Base-by-base conservation (phyloP, 2,797 vertebrate species). In the Coranthus polyacanthus region DNA sequence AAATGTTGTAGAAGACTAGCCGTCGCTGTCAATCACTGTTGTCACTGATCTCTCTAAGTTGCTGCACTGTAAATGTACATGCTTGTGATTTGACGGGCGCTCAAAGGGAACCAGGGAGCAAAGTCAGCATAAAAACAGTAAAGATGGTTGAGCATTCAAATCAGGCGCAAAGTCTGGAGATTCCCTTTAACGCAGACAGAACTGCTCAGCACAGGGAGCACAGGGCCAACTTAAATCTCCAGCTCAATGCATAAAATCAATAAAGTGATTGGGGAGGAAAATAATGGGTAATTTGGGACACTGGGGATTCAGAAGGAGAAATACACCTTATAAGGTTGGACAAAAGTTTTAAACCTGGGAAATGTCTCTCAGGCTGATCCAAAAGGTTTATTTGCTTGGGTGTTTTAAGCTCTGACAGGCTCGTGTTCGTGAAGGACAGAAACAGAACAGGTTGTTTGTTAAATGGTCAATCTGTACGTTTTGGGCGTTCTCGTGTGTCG, bases 201-300 rank as follows among this genome's bases (percentile, higher is more conserved):
- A 81, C 79, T 57, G 63, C 58, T 69, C 36, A 22, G 56, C 67
- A 61, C n/a, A n/a, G n/a, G 53, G 42, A 53, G 34, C 67, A 43
- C 43, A 2, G 38, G 57, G 60, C 57, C 3, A 10, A 64, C 54
- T 72, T 82, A 75, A 80, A 82, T 80, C 83, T 78, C 60, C 37
- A 16, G 55, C 65, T 87, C 52, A 42, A 75, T 52, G 65, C 10
- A 56, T 45, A n/a, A 37, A 46, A 86, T 90, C 86, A 12, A 90
- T 85, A 56, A 67, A 65, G 75, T 71, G 81, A 86, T 78, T 61
- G 68, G 77, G 29, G 55, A 61, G 51, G 41, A 47, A 81, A 76
- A 78, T 80, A 86, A 89, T 84, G 69, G 82, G 77, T 85, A 77
- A 80, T 81, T 81, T 86, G 78, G 74, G 73, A 71, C 68, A 37